These are phyloP conservation scores for Theristus sp. DNA, from an alignment of 2,888 invertebrate genomes.

Conservation along the genomic window DNA sequence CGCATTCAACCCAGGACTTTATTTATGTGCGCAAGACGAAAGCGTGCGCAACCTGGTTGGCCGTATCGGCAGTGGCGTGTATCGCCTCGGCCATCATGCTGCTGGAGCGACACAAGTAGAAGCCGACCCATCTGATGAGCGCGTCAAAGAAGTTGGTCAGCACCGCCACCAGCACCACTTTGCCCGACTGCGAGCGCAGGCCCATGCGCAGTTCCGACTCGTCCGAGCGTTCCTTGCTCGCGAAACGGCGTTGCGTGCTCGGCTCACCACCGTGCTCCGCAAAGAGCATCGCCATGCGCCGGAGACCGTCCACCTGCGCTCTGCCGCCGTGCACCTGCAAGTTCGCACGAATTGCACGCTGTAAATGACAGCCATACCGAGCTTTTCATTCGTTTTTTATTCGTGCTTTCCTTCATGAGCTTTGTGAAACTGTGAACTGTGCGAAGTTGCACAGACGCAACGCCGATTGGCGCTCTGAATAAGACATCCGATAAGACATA, in stretches of 20 bases:
- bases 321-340: too few species aligned
- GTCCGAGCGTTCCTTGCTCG: neutral
- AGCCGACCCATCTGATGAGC: slow-evolving; percentile 67
- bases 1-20: too few species aligned
- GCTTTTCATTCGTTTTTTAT: too few species aligned
- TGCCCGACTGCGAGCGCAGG: neutral
- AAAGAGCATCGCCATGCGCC: too few species aligned
- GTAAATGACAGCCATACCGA: too few species aligned
- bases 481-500: too few species aligned
- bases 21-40: neutral
- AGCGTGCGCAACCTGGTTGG: slow-evolving; percentile 51
- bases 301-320: too few species aligned
- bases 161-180: slow-evolving; percentile 5
- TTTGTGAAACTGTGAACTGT: too few species aligned
- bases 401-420: too few species aligned
- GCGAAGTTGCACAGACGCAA: too few species aligned
- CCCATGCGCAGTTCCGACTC: neutral
- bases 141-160: slow-evolving; percentile 63
- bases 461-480: too few species aligned
- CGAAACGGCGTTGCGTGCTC: neutral
- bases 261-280: neutral
- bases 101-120: slow-evolving; percentile 84
- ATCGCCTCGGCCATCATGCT: slow-evolving; percentile 61
- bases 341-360: too few species aligned
- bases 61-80: slow-evolving; percentile 72